Base-by-base conservation (phyloP, 2,888 invertebrate species). In the Polymixis lichenea region DNA sequence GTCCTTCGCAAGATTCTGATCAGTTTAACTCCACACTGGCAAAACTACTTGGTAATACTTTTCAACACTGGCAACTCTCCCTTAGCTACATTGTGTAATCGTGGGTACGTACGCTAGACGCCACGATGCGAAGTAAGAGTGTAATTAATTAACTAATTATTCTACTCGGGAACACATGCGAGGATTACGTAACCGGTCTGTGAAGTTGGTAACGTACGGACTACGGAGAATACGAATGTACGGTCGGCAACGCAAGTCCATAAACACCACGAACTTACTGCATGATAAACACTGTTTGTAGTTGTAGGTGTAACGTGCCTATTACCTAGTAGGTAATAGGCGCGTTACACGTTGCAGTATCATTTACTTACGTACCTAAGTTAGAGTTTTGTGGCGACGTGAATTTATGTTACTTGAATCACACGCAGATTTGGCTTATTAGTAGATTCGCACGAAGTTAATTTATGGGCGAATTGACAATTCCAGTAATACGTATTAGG, bases 71-170 rank as follows among this genome's bases (percentile, higher is more conserved):
- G 51, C 65, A 75, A 77, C 84, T 88, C 88, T 88, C 80, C 86
- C 85, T 81, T 61, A n/a, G 38, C 69, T 64, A 58, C 19, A 64
- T 87, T 87, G 81, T 81, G 80, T 83, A 87, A 87, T 38, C 51
- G 75, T 64, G 69, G 60, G 65, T 79, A 79, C 61, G 65, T 77
- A 60, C 65, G 71, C 80, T 82, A 80, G 82, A 78, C 73, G 80
- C 81, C 77, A 80, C 84, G 88, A 89, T 88, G 86, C 87, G 78
- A 86, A 82, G 81, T 82, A 89, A 86, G 87, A 90, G 89, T 90
- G 86, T 90, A 90, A 91, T 91, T 92, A 94, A 94, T 93, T 94
- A 92, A 91, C 90, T 91, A 87, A 87, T 87, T 87, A 87, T 87
- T 88, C 87, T 81, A 90, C 85, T 91, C 87, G 87, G 82, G 86